Conservation (phyloP, 2,888 invertebrate species). For the Tipula vernalis region DNA sequence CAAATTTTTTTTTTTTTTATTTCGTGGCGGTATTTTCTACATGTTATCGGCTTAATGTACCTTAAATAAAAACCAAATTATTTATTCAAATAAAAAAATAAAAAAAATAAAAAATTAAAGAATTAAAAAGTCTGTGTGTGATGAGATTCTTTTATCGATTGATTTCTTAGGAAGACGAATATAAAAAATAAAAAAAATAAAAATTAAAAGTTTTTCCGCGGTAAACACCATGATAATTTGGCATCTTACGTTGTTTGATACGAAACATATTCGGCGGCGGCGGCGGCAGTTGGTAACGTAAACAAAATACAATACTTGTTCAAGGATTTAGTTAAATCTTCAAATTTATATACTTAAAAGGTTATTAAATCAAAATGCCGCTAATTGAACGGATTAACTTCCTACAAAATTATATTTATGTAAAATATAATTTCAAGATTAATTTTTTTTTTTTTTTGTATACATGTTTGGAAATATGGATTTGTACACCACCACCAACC, state of each 20-base stretch:
- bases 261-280: neutral
- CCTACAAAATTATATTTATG: neutral
- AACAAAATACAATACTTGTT: neutral
- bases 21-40: neutral
- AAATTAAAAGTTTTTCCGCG: neutral
- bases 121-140: neutral
- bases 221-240: neutral
- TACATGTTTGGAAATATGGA: neutral
- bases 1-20: neutral
- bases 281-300: neutral
- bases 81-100: neutral
- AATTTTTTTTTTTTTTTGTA: neutral
- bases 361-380: neutral
- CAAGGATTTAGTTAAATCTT: neutral
- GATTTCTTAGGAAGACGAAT: neutral
- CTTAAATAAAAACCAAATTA: neutral
- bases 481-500: neutral
- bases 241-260: neutral
- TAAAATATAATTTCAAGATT: neutral
- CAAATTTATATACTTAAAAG: neutral
- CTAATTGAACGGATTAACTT: neutral
- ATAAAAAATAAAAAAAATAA: neutral
- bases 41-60: slow-evolving; percentile 4
- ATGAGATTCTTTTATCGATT: neutral
- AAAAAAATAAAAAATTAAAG: neutral